Evolutionary conservation across 2,888 invertebrate genomes (phyloP).

Genomic region (Lochmaea crataegi): DNA sequence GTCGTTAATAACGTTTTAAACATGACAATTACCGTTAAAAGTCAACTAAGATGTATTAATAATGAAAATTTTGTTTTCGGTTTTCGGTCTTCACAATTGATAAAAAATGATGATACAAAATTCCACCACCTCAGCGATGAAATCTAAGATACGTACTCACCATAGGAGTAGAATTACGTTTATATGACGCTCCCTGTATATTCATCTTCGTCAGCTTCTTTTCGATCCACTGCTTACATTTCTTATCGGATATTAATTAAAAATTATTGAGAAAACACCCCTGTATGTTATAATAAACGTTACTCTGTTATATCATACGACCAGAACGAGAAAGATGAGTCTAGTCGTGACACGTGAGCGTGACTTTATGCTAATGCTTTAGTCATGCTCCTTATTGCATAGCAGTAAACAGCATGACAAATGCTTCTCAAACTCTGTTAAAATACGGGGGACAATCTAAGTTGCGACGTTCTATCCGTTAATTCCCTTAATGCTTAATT

Average conservation of each 20-base stretch:
- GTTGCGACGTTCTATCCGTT: not conserved
- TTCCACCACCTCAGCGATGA: no score
- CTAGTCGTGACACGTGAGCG: conserved; percentile 19
- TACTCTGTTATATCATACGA: not conserved
- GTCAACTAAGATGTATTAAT: not conserved
- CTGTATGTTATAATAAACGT: conserved; percentile 6
- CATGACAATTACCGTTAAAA: not conserved
- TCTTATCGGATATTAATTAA: not conserved
- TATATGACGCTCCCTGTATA: no score
- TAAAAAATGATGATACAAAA: no score
- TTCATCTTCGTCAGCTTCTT: no score
- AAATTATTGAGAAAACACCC: not conserved
- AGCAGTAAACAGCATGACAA: conserved; percentile 37
- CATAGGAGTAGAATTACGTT: no score
- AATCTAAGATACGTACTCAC: no score
- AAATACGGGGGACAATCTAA: not conserved
- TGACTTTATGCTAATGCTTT: conserved; percentile 25
- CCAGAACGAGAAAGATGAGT: not conserved
- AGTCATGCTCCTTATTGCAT: conserved; percentile 29
- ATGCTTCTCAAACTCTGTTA: conserved; percentile 34
- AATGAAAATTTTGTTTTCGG: not conserved
- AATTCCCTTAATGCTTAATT: no score
- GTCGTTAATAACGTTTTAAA: not conserved
- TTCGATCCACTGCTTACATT: no score
- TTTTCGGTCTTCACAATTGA: no score